These are phyloP conservation scores for Cataglyphis albicans DNA, from an alignment of 2,888 invertebrate genomes.

Conservation along the genomic window DNA sequence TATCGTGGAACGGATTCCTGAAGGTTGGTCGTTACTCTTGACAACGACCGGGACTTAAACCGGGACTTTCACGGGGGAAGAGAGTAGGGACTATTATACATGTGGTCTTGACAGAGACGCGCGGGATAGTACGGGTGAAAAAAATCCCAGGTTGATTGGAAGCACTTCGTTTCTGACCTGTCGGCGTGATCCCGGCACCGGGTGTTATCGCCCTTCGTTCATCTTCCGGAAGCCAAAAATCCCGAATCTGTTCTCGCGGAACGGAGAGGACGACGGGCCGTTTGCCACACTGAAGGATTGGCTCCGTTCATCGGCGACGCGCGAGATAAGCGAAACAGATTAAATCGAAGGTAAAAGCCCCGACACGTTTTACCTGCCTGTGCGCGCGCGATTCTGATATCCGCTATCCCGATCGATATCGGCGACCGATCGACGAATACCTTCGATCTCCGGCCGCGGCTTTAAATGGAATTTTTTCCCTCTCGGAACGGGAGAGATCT, in stretches of 20 bases:
- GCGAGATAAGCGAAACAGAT: slow-evolving; percentile 62
- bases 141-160: slow-evolving; percentile 72
- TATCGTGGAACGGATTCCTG: slow-evolving; percentile 31
- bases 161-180: slow-evolving; percentile 73
- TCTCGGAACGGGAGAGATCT: slow-evolving; percentile 10
- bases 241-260: slow-evolving; percentile 42
- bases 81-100: slow-evolving; percentile 38
- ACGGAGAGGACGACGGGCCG: slow-evolving; percentile 43
- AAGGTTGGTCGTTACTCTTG: slow-evolving; percentile 41
- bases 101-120: slow-evolving; percentile 55
- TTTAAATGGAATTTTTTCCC: slow-evolving; percentile 47
- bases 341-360: slow-evolving; percentile 72
- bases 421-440: slow-evolving; percentile 31
- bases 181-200: slow-evolving; percentile 69
- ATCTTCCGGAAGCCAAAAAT: slow-evolving; percentile 72
- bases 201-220: slow-evolving; percentile 75
- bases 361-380: slow-evolving; percentile 53
- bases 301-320: slow-evolving; percentile 66
- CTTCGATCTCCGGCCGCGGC: slow-evolving; percentile 37
- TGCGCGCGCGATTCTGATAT: slow-evolving; percentile 46
- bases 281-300: slow-evolving; percentile 62
- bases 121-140: slow-evolving; percentile 43
- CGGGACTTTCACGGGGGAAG: background rate
- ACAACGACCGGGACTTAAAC: slow-evolving; percentile 13
- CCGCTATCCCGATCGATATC: slow-evolving; percentile 3